phyloP scores from a whole-genome alignment of 2,888 invertebrate genomes.

The Chloroclysta siterata region DNA sequence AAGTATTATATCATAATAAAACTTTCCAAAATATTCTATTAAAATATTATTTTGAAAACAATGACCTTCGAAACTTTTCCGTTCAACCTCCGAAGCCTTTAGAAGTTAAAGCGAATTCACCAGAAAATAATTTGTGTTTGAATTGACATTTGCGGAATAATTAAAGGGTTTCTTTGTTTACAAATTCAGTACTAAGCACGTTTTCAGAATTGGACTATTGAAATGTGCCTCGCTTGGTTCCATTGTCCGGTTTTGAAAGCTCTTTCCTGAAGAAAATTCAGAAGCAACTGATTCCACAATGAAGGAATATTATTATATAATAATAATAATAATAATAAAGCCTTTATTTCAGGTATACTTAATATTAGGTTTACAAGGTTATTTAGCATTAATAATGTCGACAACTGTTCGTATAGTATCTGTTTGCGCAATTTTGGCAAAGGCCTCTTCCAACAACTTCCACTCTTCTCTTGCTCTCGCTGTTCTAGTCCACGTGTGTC shows the following conservation, averaged over 20 bases:
- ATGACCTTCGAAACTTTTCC: slow-evolving; percentile 12
- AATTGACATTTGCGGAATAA: slow-evolving; percentile 19
- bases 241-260: background rate
- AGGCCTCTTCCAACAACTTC: too few relatives aligned
- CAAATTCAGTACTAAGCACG: slow-evolving; percentile 21
- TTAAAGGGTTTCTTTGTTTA: slow-evolving; percentile 25
- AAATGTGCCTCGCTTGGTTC: background rate
- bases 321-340: too few relatives aligned
- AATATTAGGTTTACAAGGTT: too few relatives aligned
- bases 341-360: too few relatives aligned
- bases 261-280: background rate
- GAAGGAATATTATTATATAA: too few relatives aligned
- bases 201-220: slow-evolving; percentile 7
- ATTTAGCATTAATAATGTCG: too few relatives aligned
- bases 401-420: too few relatives aligned
- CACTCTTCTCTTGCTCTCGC: too few relatives aligned
- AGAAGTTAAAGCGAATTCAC: slow-evolving; percentile 16
- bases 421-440: too few relatives aligned
- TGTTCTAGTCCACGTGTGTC: too few relatives aligned
- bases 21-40: background rate
- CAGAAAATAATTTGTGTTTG: slow-evolving; percentile 22
- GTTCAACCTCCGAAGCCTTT: slow-evolving; percentile 5
- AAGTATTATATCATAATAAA: background rate
- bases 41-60: background rate
- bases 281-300: background rate